phyloP scores from a whole-genome alignment of 2,113 vertebrate genomes.

The Sebastes schlegelii region DNA sequence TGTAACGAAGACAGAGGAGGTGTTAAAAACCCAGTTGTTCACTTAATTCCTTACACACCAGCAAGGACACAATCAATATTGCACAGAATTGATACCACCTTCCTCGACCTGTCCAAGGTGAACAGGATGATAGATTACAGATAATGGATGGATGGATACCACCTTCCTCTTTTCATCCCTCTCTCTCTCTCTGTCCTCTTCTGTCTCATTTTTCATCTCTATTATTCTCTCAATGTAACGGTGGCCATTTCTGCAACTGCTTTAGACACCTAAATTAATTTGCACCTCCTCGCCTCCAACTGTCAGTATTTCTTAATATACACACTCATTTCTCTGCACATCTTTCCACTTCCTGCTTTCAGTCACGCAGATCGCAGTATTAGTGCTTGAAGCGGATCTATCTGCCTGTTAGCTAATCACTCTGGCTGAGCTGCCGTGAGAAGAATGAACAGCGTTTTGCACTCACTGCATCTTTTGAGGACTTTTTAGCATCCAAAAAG shows the following conservation, averaged over 20 bases:
- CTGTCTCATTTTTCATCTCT: neutral
- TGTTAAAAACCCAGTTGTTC: constrained; percentile 50
- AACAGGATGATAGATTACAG: too few species aligned
- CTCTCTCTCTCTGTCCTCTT: neutral
- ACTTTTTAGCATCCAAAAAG: neutral
- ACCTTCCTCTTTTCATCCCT: neutral
- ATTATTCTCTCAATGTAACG: constrained; percentile 25
- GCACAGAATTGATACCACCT: constrained; percentile 43
- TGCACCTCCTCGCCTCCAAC: constrained; percentile 41
- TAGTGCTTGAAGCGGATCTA: constrained; percentile 4
- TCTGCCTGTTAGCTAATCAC: constrained; percentile 18
- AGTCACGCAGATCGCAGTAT: neutral
- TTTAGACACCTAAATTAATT: constrained; percentile 41
- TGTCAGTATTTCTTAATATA: constrained; percentile 30
- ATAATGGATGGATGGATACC: constrained; percentile 17
- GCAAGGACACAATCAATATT: constrained; percentile 49
- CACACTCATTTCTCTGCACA: neutral
- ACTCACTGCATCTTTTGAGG: constrained; percentile 6
- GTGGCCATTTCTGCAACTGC: constrained; percentile 1
- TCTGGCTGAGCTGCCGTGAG: constrained; percentile 15
- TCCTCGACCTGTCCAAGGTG: too few species aligned
- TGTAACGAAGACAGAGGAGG: constrained; percentile 10
- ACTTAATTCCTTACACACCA: constrained; percentile 37
- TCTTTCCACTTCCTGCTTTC: neutral
- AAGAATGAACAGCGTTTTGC: constrained; percentile 25